Conservation (phyloP, 1,140 invertebrate species). For the Euwallacea similis region DNA sequence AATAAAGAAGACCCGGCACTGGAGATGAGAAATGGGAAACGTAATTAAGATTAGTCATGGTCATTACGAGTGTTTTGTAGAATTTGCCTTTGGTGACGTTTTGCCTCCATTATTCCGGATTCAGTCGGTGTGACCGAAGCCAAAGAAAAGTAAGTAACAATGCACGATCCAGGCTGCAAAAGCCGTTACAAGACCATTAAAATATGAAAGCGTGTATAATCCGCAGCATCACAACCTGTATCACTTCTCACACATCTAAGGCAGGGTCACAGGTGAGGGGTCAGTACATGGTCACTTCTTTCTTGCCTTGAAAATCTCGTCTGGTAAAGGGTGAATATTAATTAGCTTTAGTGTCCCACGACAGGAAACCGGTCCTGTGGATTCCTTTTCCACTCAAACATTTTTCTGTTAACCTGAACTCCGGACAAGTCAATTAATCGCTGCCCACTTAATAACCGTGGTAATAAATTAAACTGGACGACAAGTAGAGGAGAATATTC, state of each 20-base stretch:
- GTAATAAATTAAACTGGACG: constrained; percentile 1
- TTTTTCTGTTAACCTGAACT: not conserved
- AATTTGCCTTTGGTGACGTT: not conserved
- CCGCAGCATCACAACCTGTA: not conserved
- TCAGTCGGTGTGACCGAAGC: not conserved
- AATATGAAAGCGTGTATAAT: not conserved
- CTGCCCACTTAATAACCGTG: constrained; percentile 1
- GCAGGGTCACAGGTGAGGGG: not conserved
- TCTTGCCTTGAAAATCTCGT: not conserved
- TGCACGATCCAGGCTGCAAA: not conserved
- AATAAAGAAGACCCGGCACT: constrained; percentile 25
- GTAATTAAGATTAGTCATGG: constrained; percentile 32
- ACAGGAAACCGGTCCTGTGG: not conserved
- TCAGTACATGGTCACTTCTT: not conserved
- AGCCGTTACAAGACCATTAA: not conserved
- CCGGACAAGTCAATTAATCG: not conserved
- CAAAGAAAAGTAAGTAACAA: not conserved
- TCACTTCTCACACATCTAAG: not conserved
- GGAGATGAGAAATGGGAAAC: constrained; percentile 29
- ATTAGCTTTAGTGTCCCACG: constrained; percentile 8
- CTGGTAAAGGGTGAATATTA: constrained; percentile 25
- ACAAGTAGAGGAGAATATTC: constrained; percentile 11
- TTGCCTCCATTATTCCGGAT: not conserved
- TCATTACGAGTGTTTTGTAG: constrained; percentile 18
- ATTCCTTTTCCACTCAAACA: not conserved